Percentiles rank a stretch among this genome's conserved stretches.
Evolutionary conservation across 2,888 invertebrate species (phyloP).

Genomic region (Ormyrus thymus): DNA sequence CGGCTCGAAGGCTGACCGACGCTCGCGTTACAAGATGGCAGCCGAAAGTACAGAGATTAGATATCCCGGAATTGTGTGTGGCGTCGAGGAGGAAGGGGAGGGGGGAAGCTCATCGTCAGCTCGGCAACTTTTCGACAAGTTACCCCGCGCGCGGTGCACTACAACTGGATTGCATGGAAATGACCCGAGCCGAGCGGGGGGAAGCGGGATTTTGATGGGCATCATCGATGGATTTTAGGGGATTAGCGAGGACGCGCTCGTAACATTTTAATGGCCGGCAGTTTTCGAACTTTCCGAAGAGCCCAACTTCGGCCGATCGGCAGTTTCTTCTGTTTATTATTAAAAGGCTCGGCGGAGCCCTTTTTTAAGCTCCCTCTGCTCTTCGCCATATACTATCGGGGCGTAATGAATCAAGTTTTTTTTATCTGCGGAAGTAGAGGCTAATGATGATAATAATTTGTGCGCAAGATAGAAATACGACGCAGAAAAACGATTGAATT

Average conservation of each 20-base stretch:
- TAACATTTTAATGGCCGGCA: neutral
- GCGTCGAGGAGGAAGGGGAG: neutral
- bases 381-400: too few species aligned
- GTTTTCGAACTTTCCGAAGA: too few species aligned
- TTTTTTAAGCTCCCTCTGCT: too few species aligned
- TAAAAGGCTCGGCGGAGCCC: too few species aligned
- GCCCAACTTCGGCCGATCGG: too few species aligned
- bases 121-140: conserved; percentile 27
- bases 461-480: too few species aligned
- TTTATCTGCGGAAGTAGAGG: too few species aligned
- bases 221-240: conserved; percentile 22
- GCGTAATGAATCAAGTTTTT: too few species aligned
- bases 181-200: neutral
- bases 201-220: neutral
- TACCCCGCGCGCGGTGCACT: neutral
- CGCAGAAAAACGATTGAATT: too few species aligned
- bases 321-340: too few species aligned
- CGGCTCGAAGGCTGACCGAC: conserved; percentile 39
- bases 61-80: conserved; percentile 62
- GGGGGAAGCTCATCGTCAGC: neutral
- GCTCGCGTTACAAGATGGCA: conserved; percentile 70
- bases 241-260: neutral
- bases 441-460: too few species aligned
- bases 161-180: conserved; percentile 20
- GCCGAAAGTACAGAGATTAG: conserved; percentile 72